A percentile compares a stretch with the other conserved stretches of the same genome.
These are phyloP conservation scores for Stichopus horrens DNA, from an alignment of 53 echinoderm and acorn worm genomes.

Conservation along the genomic window DNA sequence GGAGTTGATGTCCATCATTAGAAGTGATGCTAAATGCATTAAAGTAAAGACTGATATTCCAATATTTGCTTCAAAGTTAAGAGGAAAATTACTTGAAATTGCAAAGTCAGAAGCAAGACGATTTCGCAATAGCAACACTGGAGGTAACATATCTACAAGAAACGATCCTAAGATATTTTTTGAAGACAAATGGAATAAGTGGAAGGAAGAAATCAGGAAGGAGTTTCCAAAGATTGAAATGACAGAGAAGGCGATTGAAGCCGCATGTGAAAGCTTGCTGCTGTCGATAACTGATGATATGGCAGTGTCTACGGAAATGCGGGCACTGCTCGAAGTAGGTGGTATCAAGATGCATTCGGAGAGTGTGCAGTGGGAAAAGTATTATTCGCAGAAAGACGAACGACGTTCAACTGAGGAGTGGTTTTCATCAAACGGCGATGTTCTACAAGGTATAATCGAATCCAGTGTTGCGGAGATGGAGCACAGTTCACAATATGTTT, in stretches of 20 bases:
- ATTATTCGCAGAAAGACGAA: background rate
- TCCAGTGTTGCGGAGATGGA: background rate
- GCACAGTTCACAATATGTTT: background rate
- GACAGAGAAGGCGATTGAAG: background rate
- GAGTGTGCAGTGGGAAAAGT: background rate
- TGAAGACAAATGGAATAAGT: background rate
- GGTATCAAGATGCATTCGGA: background rate
- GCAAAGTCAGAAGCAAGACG: background rate
- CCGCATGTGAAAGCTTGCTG: background rate
- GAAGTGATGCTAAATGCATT: too few species aligned
- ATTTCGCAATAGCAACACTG: background rate
- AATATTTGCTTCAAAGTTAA: background rate
- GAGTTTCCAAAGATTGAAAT: background rate
- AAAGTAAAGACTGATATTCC: background rate
- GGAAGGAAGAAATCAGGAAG: background rate
- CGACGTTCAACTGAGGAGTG: background rate
- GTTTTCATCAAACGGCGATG: background rate
- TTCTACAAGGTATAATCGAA: background rate
- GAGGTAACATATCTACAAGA: background rate
- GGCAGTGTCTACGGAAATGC: slow-evolving; percentile 9
- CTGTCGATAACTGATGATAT: background rate
- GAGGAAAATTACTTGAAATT: background rate
- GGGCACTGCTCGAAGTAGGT: background rate
- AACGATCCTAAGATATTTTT: background rate
- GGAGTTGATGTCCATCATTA: too few species aligned